phyloP scores from a whole-genome alignment of 2,113 vertebrate genomes.

The Daphoenositta chrysoptera region DNA sequence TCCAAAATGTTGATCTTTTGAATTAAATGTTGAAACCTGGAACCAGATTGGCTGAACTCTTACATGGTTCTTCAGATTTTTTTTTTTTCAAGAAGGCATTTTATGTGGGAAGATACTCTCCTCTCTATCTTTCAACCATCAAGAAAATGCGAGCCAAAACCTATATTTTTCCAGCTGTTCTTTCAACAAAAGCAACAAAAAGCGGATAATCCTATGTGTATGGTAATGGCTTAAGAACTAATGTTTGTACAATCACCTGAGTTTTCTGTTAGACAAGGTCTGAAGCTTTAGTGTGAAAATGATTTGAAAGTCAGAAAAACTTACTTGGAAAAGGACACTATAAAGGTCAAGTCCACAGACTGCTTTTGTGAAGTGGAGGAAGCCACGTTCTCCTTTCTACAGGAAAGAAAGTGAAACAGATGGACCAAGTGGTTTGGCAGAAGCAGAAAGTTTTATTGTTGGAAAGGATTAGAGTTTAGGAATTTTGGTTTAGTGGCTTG shows the following conservation, averaged over 20 bases:
- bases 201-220: not conserved
- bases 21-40: not conserved
- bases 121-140: not conserved
- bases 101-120: not conserved
- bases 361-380: not conserved
- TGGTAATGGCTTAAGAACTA: not conserved
- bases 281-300: not conserved
- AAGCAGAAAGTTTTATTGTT: conserved; percentile 36
- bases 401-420: conserved; percentile 36
- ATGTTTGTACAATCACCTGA: not conserved
- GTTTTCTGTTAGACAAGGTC: not conserved
- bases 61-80: not conserved
- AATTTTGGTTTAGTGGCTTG: conserved; percentile 45
- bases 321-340: not conserved
- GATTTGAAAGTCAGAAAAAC: not conserved
- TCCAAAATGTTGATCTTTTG: not conserved
- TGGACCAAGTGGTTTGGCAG: conserved; percentile 53
- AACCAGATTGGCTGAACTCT: not conserved
- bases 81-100: not conserved
- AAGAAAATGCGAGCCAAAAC: not conserved
- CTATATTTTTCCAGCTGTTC: not conserved
- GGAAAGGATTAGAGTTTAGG: conserved; percentile 46
- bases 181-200: not conserved
- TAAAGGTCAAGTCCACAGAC: not conserved
- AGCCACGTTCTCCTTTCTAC: not conserved